Percentiles rank a stretch among this genome's conserved stretches.
Conservation (phyloP, 2,888 invertebrate species). For the Tetheella fluctuosa region DNA sequence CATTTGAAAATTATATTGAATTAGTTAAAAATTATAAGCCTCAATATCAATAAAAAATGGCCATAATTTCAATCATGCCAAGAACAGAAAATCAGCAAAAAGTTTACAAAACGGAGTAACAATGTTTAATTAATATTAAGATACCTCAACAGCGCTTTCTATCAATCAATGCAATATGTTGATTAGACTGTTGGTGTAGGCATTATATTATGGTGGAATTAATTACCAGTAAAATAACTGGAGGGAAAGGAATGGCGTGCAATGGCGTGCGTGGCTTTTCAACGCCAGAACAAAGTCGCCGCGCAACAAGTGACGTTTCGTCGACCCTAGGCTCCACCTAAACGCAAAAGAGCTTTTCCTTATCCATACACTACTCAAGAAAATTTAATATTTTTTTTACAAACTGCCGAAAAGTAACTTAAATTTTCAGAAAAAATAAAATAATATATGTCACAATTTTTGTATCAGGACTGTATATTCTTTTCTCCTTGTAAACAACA, state of each 20-base stretch:
- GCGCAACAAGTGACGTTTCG: conserved; percentile 79
- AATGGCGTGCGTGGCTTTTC: conserved; percentile 77
- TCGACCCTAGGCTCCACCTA: conserved; percentile 53
- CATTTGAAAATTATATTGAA: no score
- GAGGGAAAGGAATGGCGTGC: conserved; percentile 66
- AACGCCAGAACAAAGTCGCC: conserved; percentile 72
- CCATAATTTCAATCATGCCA: no score
- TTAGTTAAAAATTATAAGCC: no score
- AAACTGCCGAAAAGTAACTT: background rate
- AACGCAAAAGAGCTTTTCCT: conserved; percentile 52
- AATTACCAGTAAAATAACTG: conserved; percentile 67
- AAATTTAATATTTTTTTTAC: conserved; percentile 12
- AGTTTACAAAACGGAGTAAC: background rate
- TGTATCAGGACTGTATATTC: conserved; percentile 53
- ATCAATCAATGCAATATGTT: conserved; percentile 15
- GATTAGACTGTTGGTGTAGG: conserved; percentile 31
- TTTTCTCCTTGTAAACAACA: conserved; percentile 71
- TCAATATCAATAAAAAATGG: no score
- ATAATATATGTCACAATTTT: conserved; percentile 23
- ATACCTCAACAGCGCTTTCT: background rate
- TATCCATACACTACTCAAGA: conserved; percentile 33
- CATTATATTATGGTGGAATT: conserved; percentile 47
- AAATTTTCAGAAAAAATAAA: background rate
- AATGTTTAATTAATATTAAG: no score
- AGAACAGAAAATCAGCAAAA: no score